A percentile compares a stretch with the other conserved stretches of the same genome.
Conservation (phyloP, 2,113 vertebrate species). For the Aix galericulata region DNA sequence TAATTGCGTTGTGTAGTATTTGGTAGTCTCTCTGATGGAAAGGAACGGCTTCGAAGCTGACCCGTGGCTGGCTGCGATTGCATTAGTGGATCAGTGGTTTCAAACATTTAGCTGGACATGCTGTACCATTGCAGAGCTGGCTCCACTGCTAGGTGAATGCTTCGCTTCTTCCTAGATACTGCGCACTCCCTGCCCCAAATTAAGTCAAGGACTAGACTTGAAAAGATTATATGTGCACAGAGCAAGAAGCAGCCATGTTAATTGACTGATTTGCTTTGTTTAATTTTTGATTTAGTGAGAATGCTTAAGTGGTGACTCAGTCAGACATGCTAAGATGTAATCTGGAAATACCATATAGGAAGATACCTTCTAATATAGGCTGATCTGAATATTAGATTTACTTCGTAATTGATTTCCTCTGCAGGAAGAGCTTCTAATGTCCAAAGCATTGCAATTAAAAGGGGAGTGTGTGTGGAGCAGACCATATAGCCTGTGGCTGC, state of each 20-base stretch:
- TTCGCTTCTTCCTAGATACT: neutral
- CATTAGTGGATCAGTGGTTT: neutral
- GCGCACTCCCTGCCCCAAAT: neutral
- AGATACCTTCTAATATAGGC: conserved; percentile 29
- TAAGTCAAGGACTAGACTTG: neutral
- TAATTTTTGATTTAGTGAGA: conserved; percentile 51
- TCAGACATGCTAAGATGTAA: conserved; percentile 17
- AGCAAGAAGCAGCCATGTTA: neutral
- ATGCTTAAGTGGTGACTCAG: conserved; percentile 45
- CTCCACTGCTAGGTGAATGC: neutral
- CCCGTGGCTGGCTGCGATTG: neutral
- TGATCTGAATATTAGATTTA: conserved; percentile 53
- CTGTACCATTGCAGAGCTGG: neutral
- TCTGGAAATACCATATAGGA: conserved; percentile 16
- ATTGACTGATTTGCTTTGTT: conserved; percentile 43
- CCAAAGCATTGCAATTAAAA: conserved; percentile 2
- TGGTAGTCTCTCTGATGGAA: neutral
- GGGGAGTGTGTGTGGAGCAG: neutral
- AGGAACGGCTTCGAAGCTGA: neutral
- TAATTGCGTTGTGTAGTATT: rapidly evolving
- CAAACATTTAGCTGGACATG: rapidly evolving
- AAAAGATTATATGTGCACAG: neutral
- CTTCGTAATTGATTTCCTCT: conserved; percentile 42
- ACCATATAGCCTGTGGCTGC: rapidly evolving
- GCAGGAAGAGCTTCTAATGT: neutral